phyloP scores from a whole-genome alignment of 2,888 invertebrate genomes.

The Cryptocephalus moraei region DNA sequence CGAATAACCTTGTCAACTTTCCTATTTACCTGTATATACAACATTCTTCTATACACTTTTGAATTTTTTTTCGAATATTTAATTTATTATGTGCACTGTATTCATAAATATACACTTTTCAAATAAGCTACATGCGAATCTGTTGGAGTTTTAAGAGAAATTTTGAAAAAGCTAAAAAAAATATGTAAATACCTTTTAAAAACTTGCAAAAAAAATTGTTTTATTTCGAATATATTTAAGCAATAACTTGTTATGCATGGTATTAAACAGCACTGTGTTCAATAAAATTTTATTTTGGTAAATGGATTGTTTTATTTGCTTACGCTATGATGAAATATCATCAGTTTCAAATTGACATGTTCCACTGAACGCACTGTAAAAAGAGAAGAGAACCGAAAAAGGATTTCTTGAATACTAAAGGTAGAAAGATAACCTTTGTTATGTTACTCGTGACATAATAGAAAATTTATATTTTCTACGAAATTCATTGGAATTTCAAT shows the following conservation, averaged over 20 bases:
- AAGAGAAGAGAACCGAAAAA: background rate
- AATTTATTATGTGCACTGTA: conserved; percentile 11
- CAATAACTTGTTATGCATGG: conserved; percentile 8
- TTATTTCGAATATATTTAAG: background rate
- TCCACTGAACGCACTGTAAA: background rate
- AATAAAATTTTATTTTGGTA: conserved; percentile 26
- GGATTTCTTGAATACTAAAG: no score
- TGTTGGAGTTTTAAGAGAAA: no score
- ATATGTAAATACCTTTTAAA: background rate
- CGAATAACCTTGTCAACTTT: conserved; percentile 27
- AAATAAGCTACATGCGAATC: no score
- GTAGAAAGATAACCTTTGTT: no score
- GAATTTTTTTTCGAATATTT: conserved; percentile 2
- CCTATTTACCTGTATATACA: conserved; percentile 7
- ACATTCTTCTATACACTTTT: no score
- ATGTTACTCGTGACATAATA: no score
- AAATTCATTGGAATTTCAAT: no score
- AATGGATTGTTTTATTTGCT: conserved; percentile 16
- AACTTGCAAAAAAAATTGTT: conserved; percentile 3
- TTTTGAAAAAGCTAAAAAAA: no score
- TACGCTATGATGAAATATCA: background rate
- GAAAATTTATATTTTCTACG: no score
- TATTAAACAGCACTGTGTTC: conserved; percentile 17
- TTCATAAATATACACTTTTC: conserved; percentile 1
- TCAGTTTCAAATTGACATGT: conserved; percentile 9